These are phyloP conservation scores for Amyelois transitella DNA, from an alignment of 1,140 invertebrate species.

Conservation along the genomic window DNA sequence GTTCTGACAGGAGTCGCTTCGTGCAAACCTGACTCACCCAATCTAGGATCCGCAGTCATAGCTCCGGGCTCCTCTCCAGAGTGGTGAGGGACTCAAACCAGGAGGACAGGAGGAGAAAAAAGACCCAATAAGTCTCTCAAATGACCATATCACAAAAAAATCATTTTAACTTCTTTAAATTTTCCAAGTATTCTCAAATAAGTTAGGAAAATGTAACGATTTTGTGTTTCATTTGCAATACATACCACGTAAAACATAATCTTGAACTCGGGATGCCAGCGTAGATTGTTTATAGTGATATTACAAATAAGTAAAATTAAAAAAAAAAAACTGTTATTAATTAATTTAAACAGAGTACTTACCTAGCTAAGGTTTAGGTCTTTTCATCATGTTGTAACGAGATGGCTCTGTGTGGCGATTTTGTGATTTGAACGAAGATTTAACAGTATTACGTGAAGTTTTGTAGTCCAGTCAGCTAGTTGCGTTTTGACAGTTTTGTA, in stretches of 20 bases:
- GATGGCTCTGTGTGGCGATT: constrained; percentile 30
- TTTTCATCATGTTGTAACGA: constrained; percentile 61
- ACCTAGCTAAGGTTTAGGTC: constrained; percentile 63
- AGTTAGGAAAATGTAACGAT: neutral
- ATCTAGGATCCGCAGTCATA: too few relatives aligned
- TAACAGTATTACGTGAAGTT: constrained; percentile 30
- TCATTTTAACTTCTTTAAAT: neutral
- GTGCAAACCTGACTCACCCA: too few relatives aligned
- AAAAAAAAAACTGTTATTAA: constrained; percentile 64
- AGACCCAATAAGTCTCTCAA: too few relatives aligned
- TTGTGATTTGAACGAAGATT: constrained; percentile 21
- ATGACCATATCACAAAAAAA: neutral
- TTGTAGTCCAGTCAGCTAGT: constrained; percentile 13
- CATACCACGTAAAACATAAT: neutral
- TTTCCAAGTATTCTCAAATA: too few relatives aligned
- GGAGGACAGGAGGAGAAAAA: too few relatives aligned
- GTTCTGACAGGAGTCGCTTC: too few relatives aligned
- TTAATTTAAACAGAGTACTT: constrained; percentile 66
- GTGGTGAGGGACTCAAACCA: too few relatives aligned
- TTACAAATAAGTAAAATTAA: constrained; percentile 65
- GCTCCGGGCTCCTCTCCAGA: too few relatives aligned
- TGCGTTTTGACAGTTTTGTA: constrained; percentile 6
- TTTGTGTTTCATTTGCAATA: neutral
- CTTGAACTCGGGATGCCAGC: constrained; percentile 56
- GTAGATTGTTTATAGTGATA: constrained; percentile 72